phyloP scores from a whole-genome alignment of 2,888 invertebrate genomes.

The Aphelenchoides bicaudatus region DNA sequence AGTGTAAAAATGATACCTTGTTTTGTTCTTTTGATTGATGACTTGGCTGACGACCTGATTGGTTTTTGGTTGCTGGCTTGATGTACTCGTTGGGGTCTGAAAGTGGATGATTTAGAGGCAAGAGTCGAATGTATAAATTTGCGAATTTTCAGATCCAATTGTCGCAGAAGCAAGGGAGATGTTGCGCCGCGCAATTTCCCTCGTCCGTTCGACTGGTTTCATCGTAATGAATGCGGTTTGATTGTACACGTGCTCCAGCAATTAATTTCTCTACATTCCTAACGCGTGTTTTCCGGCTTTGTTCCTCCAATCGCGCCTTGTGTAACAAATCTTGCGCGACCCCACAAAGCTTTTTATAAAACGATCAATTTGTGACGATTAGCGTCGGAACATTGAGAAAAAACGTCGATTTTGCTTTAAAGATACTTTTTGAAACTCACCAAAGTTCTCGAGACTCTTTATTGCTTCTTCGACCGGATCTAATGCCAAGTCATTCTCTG shows the following conservation, averaged over 20 bases:
- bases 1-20: no score
- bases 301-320: conserved; percentile 12
- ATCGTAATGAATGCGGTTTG: no score
- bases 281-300: conserved; percentile 10
- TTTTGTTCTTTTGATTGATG: no score
- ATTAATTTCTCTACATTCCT: conserved; percentile 2
- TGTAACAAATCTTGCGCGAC: neutral
- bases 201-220: no score
- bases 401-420: neutral
- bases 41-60: no score
- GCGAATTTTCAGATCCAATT: no score
- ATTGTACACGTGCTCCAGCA: conserved; percentile 16
- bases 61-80: neutral
- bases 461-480: conserved; percentile 42
- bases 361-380: no score
- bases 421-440: conserved; percentile 19
- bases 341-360: neutral
- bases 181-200: no score
- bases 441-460: conserved; percentile 36
- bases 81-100: conserved; percentile 15
- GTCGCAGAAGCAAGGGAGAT: no score
- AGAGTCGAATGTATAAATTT: no score
- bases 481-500: neutral
- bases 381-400: no score
- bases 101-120: no score